These are phyloP conservation scores for Tetragonula carbonaria DNA, from an alignment of 2,888 invertebrate species.

Conservation along the genomic window DNA sequence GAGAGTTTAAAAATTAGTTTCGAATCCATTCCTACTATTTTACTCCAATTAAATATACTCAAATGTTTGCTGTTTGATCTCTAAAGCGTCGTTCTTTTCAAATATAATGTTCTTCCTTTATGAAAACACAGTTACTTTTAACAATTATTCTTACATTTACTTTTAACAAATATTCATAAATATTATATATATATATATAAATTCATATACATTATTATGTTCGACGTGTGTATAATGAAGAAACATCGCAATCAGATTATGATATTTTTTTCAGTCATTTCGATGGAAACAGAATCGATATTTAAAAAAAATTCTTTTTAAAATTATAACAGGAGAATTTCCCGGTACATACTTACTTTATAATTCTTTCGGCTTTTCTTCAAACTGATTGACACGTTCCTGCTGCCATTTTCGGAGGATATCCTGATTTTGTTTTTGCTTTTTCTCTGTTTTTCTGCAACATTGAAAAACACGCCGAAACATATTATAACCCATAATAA, in stretches of 20 bases:
- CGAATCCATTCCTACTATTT: neutral
- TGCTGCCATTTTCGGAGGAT: conserved; percentile 75
- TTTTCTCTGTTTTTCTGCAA: conserved; percentile 26
- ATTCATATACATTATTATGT: too few species aligned
- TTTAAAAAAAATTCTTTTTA: too few species aligned
- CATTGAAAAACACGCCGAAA: conserved; percentile 6
- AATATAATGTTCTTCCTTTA: neutral
- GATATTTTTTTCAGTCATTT: neutral
- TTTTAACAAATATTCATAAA: too few species aligned
- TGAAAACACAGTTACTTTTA: neutral
- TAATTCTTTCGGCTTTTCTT: conserved; percentile 54
- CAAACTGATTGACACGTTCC: conserved; percentile 75
- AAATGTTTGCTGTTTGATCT: neutral
- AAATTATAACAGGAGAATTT: too few species aligned
- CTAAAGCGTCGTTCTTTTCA: neutral
- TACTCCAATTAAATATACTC: neutral
- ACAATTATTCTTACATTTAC: neutral
- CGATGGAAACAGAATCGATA: neutral
- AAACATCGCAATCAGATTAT: neutral
- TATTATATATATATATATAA: too few species aligned
- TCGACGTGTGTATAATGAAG: too few species aligned
- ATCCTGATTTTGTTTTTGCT: conserved; percentile 10
- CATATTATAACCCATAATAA: neutral
- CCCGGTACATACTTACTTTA: conserved; percentile 51
- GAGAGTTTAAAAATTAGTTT: too few species aligned